phyloP scores from a whole-genome alignment of 2,113 vertebrate species.

The Copsychus sechellarum region DNA sequence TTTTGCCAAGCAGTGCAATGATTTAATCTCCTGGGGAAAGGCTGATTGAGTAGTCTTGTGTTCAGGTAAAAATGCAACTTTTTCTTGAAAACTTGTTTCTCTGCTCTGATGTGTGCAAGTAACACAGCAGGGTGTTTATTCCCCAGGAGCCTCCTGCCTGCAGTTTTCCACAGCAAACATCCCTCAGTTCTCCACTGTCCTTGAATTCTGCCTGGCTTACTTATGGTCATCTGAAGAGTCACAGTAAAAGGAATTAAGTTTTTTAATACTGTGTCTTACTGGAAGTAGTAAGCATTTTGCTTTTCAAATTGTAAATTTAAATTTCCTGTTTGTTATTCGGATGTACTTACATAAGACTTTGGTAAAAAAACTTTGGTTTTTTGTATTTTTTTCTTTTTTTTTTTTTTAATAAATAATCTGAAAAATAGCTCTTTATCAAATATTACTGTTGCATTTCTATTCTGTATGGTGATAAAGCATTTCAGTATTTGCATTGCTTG shows the following conservation, averaged over 20 bases:
- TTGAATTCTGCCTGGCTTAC: not conserved
- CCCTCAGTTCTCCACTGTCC: not conserved
- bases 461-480: not conserved
- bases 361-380: not conserved
- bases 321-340: not conserved
- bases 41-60: not conserved
- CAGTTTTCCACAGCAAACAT: not conserved
- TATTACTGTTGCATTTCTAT: slow-evolving; percentile 6
- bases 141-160: not conserved
- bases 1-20: not conserved
- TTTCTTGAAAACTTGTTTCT: not conserved
- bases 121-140: not conserved
- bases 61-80: not conserved
- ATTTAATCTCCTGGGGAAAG: not conserved
- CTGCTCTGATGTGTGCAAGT: not conserved
- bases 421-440: slow-evolving; percentile 10
- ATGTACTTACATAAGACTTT: not conserved
- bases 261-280: not conserved
- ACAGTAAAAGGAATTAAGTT: not conserved
- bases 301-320: not conserved
- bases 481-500: slow-evolving; percentile 7
- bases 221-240: not conserved
- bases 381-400: not conserved
- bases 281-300: not conserved
- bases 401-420: not conserved